These are phyloP conservation scores for Drosophila ananassae DNA, from an alignment of 1,140 invertebrate genomes.

Conservation along the genomic window DNA sequence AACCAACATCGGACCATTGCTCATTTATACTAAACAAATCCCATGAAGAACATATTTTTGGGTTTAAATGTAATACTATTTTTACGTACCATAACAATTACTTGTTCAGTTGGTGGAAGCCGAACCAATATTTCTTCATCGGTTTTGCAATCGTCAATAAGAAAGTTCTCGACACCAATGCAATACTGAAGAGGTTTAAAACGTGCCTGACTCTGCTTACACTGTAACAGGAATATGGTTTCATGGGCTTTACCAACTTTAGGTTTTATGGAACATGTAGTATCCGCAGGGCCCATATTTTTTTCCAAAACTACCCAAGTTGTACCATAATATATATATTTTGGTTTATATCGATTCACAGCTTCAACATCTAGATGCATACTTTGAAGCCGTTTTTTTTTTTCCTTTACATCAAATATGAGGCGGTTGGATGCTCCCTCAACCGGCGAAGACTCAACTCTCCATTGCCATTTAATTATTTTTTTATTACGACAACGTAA, in stretches of 20 bases:
- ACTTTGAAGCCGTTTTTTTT: not conserved
- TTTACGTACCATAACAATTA: slow-evolving; percentile 7
- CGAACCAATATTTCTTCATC: slow-evolving; percentile 6
- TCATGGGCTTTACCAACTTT: slow-evolving; percentile 1
- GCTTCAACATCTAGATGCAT: slow-evolving; percentile 13
- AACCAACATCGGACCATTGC: too few relatives aligned
- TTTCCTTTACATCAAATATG: slow-evolving; percentile 17
- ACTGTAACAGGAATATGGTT: slow-evolving; percentile 8
- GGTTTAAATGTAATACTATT: too few relatives aligned
- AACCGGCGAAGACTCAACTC: slow-evolving; percentile 2
- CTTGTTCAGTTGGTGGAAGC: not conserved
- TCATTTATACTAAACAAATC: too few relatives aligned
- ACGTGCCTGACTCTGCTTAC: not conserved
- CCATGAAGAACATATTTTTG: too few relatives aligned
- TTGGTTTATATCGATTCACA: slow-evolving; percentile 1
- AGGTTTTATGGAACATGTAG: slow-evolving; percentile 1
- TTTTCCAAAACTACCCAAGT: slow-evolving; percentile 5
- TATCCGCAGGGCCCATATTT: slow-evolving; percentile 7
- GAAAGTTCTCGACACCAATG: not conserved
- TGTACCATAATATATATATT: slow-evolving; percentile 8
- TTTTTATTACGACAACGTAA: slow-evolving; percentile 30
- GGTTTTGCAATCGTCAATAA: slow-evolving; percentile 8
- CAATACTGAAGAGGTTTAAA: slow-evolving; percentile 14
- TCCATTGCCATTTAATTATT: slow-evolving; percentile 44
- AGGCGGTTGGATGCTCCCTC: slow-evolving; percentile 26